Conservation (phyloP, 2,888 invertebrate genomes). For the Rambutsinella grinnellia region DNA sequence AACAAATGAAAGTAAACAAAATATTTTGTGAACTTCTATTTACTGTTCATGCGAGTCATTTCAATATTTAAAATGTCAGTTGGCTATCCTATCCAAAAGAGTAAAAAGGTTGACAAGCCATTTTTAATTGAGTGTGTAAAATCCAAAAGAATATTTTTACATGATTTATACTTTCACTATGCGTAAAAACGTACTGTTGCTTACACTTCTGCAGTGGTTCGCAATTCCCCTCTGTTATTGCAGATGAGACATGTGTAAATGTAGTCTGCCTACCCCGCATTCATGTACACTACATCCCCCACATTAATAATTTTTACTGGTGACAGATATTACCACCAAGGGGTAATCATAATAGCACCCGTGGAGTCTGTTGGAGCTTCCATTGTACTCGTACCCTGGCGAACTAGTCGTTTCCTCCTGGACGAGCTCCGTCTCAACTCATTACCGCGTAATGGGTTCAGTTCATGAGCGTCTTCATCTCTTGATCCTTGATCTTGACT, state of each 20-base stretch:
- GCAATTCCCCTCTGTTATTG: too few species aligned
- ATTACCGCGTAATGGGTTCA: constrained; percentile 55
- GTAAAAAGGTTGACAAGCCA: neutral
- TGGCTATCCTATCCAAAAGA: neutral
- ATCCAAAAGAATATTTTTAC: constrained; percentile 7
- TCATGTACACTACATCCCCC: too few species aligned
- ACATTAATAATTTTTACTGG: constrained; percentile 47
- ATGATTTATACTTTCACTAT: constrained; percentile 37
- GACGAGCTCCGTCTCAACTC: constrained; percentile 47
- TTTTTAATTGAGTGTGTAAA: neutral
- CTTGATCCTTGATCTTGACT: constrained; percentile 51
- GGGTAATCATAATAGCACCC: constrained; percentile 72
- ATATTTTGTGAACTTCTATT: constrained; percentile 6
- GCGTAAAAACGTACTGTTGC: too few species aligned
- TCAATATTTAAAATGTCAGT: too few species aligned
- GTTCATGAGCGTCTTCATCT: constrained; percentile 44
- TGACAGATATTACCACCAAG: constrained; percentile 52
- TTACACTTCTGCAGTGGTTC: too few species aligned
- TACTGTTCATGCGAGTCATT: constrained; percentile 14
- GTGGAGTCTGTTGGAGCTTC: constrained; percentile 85
- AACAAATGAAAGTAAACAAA: neutral
- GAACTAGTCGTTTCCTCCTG: constrained; percentile 73
- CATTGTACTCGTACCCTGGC: constrained; percentile 80
- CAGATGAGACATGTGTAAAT: too few species aligned
- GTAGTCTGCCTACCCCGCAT: too few species aligned